Evolutionary conservation across 2,888 invertebrate genomes (phyloP).

Genomic region (Melanostoma mellinum): DNA sequence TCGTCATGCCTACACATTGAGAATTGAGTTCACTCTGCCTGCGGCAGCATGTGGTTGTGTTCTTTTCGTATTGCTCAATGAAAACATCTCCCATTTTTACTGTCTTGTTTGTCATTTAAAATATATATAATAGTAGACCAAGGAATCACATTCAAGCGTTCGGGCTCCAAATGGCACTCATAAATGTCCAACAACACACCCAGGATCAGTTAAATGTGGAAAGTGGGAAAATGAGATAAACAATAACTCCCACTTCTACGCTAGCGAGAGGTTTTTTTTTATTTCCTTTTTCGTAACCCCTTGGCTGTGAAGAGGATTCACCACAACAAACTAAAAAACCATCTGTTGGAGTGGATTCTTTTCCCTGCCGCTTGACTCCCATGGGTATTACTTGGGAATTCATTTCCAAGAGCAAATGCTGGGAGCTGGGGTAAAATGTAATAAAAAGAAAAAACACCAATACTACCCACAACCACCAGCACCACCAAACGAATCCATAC

Average conservation of each 20-base stretch:
- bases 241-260: conserved; percentile 26
- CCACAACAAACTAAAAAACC: conserved; percentile 5
- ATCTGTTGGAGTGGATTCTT: conserved; percentile 41
- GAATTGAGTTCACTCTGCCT: conserved; percentile 2
- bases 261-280: conserved; percentile 16
- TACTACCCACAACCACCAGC: conserved; percentile 18
- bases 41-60: conserved; percentile 27
- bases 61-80: conserved; percentile 2
- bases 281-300: conserved; percentile 6
- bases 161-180: conserved; percentile 33
- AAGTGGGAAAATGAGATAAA: conserved; percentile 16
- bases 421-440: background rate
- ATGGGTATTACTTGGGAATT: conserved; percentile 2
- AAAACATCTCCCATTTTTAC: conserved; percentile 33
- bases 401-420: conserved; percentile 5
- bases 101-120: conserved; percentile 37
- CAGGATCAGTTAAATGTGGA: conserved; percentile 22
- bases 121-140: conserved; percentile 12
- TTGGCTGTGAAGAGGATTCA: conserved; percentile 3
- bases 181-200: conserved; percentile 51
- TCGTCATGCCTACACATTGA: conserved; percentile 11
- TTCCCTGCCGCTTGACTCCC: conserved; percentile 26
- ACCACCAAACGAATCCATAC: conserved; percentile 52
- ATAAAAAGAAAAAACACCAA: background rate
- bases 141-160: conserved; percentile 24